A percentile compares a stretch with the other conserved stretches of the same genome.
phyloP scores from a whole-genome alignment of 2,113 vertebrate species.

The Vanacampus margaritifer region DNA sequence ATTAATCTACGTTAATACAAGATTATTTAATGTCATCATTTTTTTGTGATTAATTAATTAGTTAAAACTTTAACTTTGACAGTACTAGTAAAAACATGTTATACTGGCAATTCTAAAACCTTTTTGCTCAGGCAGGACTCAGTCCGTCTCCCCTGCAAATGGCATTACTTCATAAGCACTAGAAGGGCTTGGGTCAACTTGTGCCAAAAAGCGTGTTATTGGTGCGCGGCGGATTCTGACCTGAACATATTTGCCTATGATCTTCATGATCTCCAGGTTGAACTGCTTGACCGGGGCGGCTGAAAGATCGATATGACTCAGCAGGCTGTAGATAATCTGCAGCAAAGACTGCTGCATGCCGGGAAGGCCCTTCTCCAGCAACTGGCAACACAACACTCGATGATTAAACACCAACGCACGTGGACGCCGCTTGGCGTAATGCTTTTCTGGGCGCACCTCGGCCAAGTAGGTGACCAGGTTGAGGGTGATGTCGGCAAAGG shows the following conservation, averaged over 20 bases:
- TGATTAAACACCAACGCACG: neutral
- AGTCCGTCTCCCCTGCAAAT: too few relatives aligned
- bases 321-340: constrained; percentile 93
- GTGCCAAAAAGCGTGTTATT: neutral
- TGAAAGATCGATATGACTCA: constrained; percentile 94
- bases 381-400: constrained; percentile 59
- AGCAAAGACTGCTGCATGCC: constrained; percentile 95
- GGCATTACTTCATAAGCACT: neutral
- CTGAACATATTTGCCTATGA: constrained; percentile 98
- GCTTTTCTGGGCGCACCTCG: constrained; percentile 75
- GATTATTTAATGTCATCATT: too few relatives aligned
- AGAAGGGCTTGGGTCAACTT: neutral
- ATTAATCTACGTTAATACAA: too few relatives aligned
- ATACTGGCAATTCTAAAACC: neutral
- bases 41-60: too few relatives aligned
- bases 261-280: constrained; percentile 98
- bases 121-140: too few relatives aligned
- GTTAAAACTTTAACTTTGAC: too few relatives aligned
- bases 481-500: constrained; percentile 91
- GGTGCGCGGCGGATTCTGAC: constrained; percentile 60
- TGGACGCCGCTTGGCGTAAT: neutral
- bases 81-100: neutral
- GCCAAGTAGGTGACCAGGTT: constrained; percentile 93
- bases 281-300: constrained; percentile 94
- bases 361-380: constrained; percentile 93